Evolutionary conservation across 2,113 vertebrate species (phyloP), one percentile per base, ranked within the genome.

Genomic region (Macrotis lagotis): DNA sequence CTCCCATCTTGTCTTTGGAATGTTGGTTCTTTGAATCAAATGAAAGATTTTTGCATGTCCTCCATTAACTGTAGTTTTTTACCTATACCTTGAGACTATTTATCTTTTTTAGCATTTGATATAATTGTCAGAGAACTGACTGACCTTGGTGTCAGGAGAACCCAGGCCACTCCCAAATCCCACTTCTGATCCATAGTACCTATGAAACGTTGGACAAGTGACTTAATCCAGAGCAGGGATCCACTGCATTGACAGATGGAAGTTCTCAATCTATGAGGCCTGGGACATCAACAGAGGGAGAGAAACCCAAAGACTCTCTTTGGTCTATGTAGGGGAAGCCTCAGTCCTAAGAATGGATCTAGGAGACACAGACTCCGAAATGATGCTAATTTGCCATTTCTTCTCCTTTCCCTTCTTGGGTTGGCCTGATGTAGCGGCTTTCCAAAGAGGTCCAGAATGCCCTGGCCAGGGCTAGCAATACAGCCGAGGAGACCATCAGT

Each of bases 401-500:
- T 26, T 25, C n/a, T 97, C 74, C 50, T 26, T 9, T 66, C 7
- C 49, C 48, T n/a, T n/a, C 28, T 91, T 24, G 6, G 66, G 66
- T 28, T 53, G 37, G 28, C 92, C 88, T 94, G 66, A 90, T 2
- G 24, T 91, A 99, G 99, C 99, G 98, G 97, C 98, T 99, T 95
- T 98, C 99, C 97, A 99, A 99, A 97, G 99, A 99, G 7, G 99
- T 99, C 91, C 99, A 99, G 98, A 99, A 97, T 0, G 99, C 99
- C 8, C 98, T 99, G 59, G 99, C 99, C 52, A 98, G 99, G 52
- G 99, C 99, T 90, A 99, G 99, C 98, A 99, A 98, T 97, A 99
- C 99, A 0, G 99, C 99, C 0, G 99, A 99, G 95, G 99, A 99
- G 98, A 99, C 99, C 92, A 99, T 99, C 91, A 99, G 99, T 0